Conservation (phyloP, 1,140 invertebrate genomes). For the Danaus plexippus region DNA sequence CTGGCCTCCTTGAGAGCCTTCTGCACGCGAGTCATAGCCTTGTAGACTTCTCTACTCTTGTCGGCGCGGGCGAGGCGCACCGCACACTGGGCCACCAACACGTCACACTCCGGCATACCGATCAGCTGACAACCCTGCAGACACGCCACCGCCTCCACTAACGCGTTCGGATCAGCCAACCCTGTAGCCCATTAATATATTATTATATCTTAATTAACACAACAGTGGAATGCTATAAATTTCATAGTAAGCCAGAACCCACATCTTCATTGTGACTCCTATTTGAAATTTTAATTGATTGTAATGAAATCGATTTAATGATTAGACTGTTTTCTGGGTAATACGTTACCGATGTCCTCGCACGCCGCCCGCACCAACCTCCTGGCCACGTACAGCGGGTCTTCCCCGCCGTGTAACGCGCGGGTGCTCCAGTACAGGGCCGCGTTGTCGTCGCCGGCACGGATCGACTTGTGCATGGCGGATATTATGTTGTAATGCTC, state of each 20-base stretch:
- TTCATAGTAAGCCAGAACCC: too few relatives aligned
- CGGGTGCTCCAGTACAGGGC: slow-evolving; percentile 87
- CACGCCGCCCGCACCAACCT: slow-evolving; percentile 82
- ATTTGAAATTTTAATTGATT: too few relatives aligned
- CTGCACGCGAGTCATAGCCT: slow-evolving; percentile 77
- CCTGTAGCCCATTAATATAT: slow-evolving; percentile 39
- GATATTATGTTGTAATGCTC: slow-evolving; percentile 89
- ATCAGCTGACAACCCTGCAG: slow-evolving; percentile 86
- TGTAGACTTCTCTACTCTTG: slow-evolving; percentile 81
- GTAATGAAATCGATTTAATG: too few relatives aligned
- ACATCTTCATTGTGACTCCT: too few relatives aligned
- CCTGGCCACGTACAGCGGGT: slow-evolving; percentile 86
- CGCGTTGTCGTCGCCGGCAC: slow-evolving; percentile 86
- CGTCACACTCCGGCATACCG: slow-evolving; percentile 87
- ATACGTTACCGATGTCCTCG: slow-evolving; percentile 76
- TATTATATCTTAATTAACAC: too few relatives aligned
- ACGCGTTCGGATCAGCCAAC: slow-evolving; percentile 71
- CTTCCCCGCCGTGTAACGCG: slow-evolving; percentile 87
- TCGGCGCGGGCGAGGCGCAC: slow-evolving; percentile 83
- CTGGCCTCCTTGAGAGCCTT: slow-evolving; percentile 74
- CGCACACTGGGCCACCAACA: slow-evolving; percentile 82
- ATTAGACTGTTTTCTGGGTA: too few relatives aligned
- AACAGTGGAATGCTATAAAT: too few relatives aligned
- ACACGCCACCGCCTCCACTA: slow-evolving; percentile 78
- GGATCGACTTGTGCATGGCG: slow-evolving; percentile 88